Conservation (phyloP, 1,140 invertebrate species). For the Mercenaria mercenaria region DNA sequence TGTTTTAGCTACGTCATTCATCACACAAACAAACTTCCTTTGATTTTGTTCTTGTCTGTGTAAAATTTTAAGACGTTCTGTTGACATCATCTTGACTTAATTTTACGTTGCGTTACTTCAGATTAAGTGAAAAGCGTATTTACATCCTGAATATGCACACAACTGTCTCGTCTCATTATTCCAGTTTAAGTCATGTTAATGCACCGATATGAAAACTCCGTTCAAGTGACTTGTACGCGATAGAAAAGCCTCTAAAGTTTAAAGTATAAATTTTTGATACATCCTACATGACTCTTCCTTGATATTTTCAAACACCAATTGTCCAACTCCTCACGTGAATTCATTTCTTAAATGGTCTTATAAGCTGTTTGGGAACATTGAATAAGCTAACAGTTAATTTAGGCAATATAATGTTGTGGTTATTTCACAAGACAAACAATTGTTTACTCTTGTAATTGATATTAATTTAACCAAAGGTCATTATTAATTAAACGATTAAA, state of each 20-base stretch:
- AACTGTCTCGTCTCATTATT: not conserved
- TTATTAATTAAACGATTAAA: not conserved
- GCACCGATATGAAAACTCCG: too few species aligned
- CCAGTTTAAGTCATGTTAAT: not conserved
- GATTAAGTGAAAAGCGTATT: not conserved
- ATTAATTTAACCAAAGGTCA: not conserved
- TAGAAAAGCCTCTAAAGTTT: not conserved
- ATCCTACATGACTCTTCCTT: not conserved
- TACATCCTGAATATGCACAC: not conserved
- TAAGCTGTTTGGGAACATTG: too few species aligned
- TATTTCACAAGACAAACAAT: not conserved
- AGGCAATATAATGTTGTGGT: too few species aligned
- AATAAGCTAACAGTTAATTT: too few species aligned
- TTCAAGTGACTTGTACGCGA: not conserved
- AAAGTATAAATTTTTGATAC: not conserved
- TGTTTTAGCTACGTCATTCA: conserved; percentile 61
- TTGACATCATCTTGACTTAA: conserved; percentile 58
- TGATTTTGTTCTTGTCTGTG: conserved; percentile 46
- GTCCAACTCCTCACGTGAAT: not conserved
- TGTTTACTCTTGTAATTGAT: not conserved
- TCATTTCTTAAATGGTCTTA: not conserved
- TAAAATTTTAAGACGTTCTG: conserved; percentile 30
- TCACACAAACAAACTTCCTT: conserved; percentile 63
- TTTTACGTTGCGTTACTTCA: not conserved
- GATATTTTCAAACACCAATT: not conserved